Evolutionary conservation across 2,113 vertebrate genomes (phyloP).

Genomic region (Lamprologus sp.): DNA sequence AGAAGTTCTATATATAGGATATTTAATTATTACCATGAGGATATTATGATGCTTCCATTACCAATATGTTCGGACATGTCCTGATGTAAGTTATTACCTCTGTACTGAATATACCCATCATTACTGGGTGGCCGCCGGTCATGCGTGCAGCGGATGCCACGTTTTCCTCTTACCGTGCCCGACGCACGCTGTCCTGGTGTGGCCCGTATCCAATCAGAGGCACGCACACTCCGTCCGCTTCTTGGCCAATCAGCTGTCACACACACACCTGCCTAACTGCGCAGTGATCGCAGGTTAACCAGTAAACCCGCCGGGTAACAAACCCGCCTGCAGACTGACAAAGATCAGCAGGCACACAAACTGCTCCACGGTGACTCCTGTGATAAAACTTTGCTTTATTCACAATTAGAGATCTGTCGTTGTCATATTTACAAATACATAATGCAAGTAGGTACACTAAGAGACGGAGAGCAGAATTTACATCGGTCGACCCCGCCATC

Average conservation of each 20-base stretch:
- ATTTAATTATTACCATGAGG: not conserved
- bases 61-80: not conserved
- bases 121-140: not conserved
- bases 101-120: not conserved
- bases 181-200: constrained; percentile 59
- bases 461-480: constrained; percentile 22
- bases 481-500: constrained; percentile 21
- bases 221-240: constrained; percentile 74
- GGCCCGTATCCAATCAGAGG: constrained; percentile 78
- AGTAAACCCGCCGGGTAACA: constrained; percentile 78
- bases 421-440: constrained; percentile 56
- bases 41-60: not conserved
- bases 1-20: fast-evolving
- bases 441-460: constrained; percentile 35
- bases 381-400: constrained; percentile 53
- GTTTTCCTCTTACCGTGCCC: constrained; percentile 71
- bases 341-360: constrained; percentile 15
- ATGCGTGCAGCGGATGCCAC: constrained; percentile 79
- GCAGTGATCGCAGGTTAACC: constrained; percentile 73
- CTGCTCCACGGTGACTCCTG: constrained; percentile 26
- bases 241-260: constrained; percentile 76
- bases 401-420: constrained; percentile 40
- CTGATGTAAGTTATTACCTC: not conserved
- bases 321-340: constrained; percentile 58
- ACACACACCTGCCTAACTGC: constrained; percentile 64